Percentiles rank a stretch among this genome's conserved stretches.
Evolutionary conservation across 2,113 vertebrate genomes (phyloP).

Genomic region (Saccopteryx leptura): DNA sequence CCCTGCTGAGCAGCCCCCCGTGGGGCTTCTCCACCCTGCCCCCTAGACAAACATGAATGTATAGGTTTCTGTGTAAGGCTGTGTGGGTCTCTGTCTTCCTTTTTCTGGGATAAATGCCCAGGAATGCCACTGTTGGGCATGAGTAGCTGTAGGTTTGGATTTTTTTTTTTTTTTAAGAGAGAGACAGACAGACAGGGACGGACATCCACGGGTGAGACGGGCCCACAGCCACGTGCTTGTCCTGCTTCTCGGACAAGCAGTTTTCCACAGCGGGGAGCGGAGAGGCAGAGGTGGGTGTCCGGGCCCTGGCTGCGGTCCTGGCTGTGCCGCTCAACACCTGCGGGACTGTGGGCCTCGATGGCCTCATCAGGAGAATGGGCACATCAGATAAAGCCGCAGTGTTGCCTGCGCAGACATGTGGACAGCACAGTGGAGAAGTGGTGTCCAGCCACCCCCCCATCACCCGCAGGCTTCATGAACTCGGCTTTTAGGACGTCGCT

Average conservation of each 20-base stretch:
- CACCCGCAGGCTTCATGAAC: fast-evolving
- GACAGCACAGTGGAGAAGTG: fast-evolving
- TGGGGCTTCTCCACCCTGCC: too few relatives aligned
- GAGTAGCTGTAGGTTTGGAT: too few relatives aligned
- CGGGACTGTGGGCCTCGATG: not conserved
- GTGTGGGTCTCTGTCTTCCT: too few relatives aligned
- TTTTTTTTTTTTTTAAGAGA: too few relatives aligned
- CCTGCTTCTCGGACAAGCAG: not conserved
- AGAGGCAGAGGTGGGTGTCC: fast-evolving
- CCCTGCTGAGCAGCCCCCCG: not conserved
- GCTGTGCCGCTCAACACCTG: fast-evolving
- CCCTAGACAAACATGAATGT: too few relatives aligned
- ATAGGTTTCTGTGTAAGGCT: too few relatives aligned
- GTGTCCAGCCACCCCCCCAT: not conserved
- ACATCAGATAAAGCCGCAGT: fast-evolving
- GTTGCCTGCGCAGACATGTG: not conserved
- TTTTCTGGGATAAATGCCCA: too few relatives aligned
- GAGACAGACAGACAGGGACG: too few relatives aligned
- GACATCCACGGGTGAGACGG: too few relatives aligned
- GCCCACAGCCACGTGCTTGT: fast-evolving
- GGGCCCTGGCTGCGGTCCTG: not conserved
- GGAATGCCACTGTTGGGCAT: too few relatives aligned
- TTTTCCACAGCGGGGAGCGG: not conserved
- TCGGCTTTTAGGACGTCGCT: not conserved
- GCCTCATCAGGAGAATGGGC: not conserved